Evolutionary conservation across 2,797 vertebrate species (phyloP).

Genomic region (Hydrolagus colliei): DNA sequence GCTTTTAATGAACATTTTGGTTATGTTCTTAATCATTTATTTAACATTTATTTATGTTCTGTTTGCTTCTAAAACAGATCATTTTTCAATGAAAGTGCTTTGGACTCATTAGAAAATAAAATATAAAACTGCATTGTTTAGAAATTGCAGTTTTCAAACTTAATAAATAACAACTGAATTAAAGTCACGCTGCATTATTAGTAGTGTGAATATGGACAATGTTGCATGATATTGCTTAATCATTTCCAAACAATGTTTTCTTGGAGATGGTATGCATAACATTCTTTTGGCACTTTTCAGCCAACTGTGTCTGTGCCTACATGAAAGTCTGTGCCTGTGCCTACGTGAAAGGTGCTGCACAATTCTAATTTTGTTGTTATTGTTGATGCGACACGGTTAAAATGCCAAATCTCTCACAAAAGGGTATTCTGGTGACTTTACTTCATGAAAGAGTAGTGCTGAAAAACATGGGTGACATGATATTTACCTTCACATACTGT

Average conservation of each 20-base stretch:
- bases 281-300: neutral
- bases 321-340: too few species aligned
- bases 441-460: too few species aligned
- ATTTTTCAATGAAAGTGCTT: neutral
- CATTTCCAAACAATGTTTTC: neutral
- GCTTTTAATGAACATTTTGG: conserved; percentile 22
- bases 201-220: neutral
- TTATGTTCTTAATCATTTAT: too few species aligned
- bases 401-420: too few species aligned
- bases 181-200: neutral
- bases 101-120: neutral
- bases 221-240: neutral
- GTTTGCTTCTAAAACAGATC: neutral
- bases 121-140: neutral
- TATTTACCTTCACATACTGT: too few species aligned
- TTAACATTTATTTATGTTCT: conserved; percentile 4
- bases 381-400: too few species aligned
- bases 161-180: neutral
- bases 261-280: neutral
- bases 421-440: too few species aligned
- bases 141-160: neutral
- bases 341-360: too few species aligned
- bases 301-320: neutral
- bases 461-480: too few species aligned
- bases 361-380: too few species aligned